Percentiles rank a stretch among this genome's conserved stretches.
Evolutionary conservation across 2,797 vertebrate genomes (phyloP).

Genomic region (Capromys pilorides): DNA sequence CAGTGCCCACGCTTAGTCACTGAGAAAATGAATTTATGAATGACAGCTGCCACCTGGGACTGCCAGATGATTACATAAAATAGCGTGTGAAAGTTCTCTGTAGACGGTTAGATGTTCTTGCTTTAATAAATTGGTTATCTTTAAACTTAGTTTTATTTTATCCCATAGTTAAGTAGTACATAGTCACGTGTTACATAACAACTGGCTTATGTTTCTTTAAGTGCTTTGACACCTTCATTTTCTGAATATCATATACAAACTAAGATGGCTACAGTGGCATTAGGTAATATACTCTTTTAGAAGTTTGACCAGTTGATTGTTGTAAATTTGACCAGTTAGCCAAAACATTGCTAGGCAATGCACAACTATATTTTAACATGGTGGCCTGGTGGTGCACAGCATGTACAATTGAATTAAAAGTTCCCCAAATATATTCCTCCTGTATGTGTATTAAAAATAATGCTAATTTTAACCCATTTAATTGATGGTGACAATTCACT

Average conservation of each 20-base stretch:
- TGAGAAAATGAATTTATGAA: background rate
- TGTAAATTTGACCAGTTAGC: background rate
- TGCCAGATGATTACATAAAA: background rate
- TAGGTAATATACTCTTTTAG: background rate
- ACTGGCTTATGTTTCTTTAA: background rate
- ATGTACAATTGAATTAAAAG: background rate
- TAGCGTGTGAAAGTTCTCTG: background rate
- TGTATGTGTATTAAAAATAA: background rate
- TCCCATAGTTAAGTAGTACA: background rate
- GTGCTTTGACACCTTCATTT: background rate
- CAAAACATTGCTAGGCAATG: background rate
- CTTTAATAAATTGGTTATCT: background rate
- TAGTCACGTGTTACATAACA: background rate
- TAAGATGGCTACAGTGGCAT: background rate
- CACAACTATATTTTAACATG: background rate
- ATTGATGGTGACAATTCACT: background rate
- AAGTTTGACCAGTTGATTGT: background rate
- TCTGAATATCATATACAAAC: background rate
- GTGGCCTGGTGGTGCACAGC: background rate
- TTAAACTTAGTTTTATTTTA: background rate
- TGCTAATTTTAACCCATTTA: slow-evolving; percentile 20
- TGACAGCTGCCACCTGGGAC: background rate
- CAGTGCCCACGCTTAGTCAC: background rate
- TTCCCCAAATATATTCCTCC: background rate
- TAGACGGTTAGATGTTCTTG: background rate